Conservation (phyloP, 2,888 invertebrate species). For the Dryococelus australis region DNA sequence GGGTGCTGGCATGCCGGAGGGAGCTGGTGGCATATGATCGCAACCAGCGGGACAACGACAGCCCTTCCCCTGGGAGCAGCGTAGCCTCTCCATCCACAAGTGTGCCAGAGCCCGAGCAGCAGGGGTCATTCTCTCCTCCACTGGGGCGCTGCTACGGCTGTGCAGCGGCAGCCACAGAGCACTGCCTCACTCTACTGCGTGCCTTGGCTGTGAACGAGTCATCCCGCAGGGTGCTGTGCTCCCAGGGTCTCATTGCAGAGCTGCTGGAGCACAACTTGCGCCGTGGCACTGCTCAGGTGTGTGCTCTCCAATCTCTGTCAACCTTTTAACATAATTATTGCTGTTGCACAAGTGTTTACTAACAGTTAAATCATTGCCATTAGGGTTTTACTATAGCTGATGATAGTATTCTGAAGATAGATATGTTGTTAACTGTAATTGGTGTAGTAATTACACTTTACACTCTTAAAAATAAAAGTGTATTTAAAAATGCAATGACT, state of each 20-base stretch:
- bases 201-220: conserved; percentile 84
- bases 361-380: no score
- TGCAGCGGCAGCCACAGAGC: conserved; percentile 90
- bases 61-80: conserved; percentile 6
- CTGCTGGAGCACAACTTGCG: conserved; percentile 89
- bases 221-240: conserved; percentile 78
- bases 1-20: conserved; percentile 88
- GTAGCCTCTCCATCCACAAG: conserved; percentile 48
- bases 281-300: conserved; percentile 71
- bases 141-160: conserved; percentile 84
- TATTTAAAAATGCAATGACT: no score
- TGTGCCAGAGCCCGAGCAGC: conserved; percentile 37
- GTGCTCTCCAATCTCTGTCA: neutral
- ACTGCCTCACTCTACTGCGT: conserved; percentile 88
- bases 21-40: conserved; percentile 92
- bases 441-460: no score
- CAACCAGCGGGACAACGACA: conserved; percentile 71
- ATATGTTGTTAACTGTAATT: no score
- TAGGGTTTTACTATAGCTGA: no score
- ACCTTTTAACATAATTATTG: no score
- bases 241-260: conserved; percentile 88
- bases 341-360: no score
- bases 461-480: no score
- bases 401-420: no score
- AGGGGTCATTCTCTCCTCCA: conserved; percentile 48